Evolutionary conservation across 2,797 vertebrate species (phyloP).

Genomic region (Morus bassanus): DNA sequence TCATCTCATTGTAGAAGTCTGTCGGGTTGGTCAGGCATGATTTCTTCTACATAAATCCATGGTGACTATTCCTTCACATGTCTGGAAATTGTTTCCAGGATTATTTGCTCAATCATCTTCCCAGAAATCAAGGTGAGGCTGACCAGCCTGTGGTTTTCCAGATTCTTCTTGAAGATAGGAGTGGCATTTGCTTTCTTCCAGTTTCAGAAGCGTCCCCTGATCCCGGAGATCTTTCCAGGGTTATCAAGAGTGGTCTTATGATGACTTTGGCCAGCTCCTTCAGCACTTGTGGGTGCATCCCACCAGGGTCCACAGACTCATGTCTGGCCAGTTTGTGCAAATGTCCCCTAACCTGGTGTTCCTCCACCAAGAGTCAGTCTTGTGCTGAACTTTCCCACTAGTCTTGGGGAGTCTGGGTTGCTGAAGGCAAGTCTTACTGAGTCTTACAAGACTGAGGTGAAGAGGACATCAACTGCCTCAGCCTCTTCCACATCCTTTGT

Average conservation of each 20-base stretch:
- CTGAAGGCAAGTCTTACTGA: background rate
- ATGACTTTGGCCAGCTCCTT: background rate
- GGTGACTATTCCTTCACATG: background rate
- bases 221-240: background rate
- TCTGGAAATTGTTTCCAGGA: background rate
- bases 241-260: background rate
- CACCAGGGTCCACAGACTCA: fast-evolving
- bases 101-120: background rate
- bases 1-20: background rate
- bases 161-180: background rate
- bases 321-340: background rate
- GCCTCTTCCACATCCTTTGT: background rate
- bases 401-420: background rate
- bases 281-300: background rate
- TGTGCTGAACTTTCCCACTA: background rate
- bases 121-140: background rate
- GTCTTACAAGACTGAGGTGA: background rate
- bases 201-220: background rate
- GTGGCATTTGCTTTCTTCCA: background rate
- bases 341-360: background rate
- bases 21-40: background rate
- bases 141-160: background rate
- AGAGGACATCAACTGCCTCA: fast-evolving
- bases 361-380: background rate
- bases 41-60: background rate